A percentile compares a stretch with the other conserved stretches of the same genome.
Evolutionary conservation across 2,113 vertebrate genomes (phyloP).

Genomic region (Climacteris rufus): DNA sequence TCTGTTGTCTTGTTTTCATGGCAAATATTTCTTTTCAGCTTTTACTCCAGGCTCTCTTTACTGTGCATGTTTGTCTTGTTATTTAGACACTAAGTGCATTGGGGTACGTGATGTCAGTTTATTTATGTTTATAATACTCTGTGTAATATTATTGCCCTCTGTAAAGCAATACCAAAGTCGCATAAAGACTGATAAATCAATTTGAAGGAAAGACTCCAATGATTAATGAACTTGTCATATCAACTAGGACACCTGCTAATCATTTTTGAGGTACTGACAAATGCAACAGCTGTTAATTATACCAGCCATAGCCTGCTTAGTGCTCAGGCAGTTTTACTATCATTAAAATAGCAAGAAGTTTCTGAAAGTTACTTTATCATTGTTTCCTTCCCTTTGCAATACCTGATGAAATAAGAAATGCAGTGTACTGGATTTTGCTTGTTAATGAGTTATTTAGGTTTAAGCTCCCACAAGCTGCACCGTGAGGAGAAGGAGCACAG

Average conservation of each 20-base stretch:
- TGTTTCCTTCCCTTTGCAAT: not conserved
- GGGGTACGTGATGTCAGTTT: not conserved
- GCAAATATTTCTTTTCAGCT: not conserved
- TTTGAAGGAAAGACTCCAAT: conserved; percentile 52
- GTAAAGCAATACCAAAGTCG: not conserved
- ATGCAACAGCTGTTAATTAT: conserved; percentile 58
- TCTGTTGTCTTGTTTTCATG: not conserved
- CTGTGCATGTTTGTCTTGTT: not conserved
- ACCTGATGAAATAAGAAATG: conserved; percentile 11
- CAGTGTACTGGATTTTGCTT: not conserved
- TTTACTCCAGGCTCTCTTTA: not conserved
- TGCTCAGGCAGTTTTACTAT: conserved; percentile 13
- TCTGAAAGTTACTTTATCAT: conserved; percentile 13
- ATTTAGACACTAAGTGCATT: not conserved
- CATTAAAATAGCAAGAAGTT: conserved; percentile 11
- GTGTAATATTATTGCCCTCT: not conserved
- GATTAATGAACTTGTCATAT: conserved; percentile 68
- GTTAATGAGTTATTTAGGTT: conserved; percentile 51
- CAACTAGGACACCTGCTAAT: conserved; percentile 65
- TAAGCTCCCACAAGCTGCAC: not conserved
- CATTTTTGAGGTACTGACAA: conserved; percentile 63
- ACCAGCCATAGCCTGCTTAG: not conserved
- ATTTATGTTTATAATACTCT: not conserved
- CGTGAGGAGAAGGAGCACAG: not conserved
- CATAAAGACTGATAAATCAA: conserved; percentile 59